Percentiles rank a stretch among this genome's conserved stretches.
phyloP scores from a whole-genome alignment of 2,113 vertebrate genomes.

The Periophthalmus modestus region DNA sequence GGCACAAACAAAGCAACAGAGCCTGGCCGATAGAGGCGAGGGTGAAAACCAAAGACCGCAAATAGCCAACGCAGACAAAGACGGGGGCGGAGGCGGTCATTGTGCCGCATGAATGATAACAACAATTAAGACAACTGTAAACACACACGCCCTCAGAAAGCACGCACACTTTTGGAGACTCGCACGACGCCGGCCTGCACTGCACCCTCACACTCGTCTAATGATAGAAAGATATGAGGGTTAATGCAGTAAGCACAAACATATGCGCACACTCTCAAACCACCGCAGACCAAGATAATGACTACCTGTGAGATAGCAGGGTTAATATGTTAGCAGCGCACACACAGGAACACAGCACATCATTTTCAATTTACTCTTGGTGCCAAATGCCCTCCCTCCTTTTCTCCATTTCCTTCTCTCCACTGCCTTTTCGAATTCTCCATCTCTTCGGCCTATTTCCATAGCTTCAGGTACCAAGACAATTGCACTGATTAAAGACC shows the following conservation, averaged over 20 bases:
- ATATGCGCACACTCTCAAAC: conserved; percentile 27
- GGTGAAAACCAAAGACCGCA: conserved; percentile 42
- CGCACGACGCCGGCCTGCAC: conserved; percentile 40
- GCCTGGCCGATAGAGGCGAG: conserved; percentile 48
- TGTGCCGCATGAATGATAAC: conserved; percentile 75
- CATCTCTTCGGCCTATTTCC: conserved; percentile 64
- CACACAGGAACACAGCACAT: conserved; percentile 66
- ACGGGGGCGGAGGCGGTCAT: conserved; percentile 64
- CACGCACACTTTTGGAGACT: conserved; percentile 16
- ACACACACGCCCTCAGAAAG: conserved; percentile 57
- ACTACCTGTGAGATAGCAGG: conserved; percentile 72
- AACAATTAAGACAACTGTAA: conserved; percentile 74
- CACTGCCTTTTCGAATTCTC: conserved; percentile 53
- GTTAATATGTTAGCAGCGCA: conserved; percentile 62
- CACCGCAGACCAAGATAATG: conserved; percentile 58
- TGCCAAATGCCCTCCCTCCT: conserved; percentile 60
- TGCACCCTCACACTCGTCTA: conserved; percentile 43
- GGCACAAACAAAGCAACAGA: conserved; percentile 53
- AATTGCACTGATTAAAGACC: conserved; percentile 69
- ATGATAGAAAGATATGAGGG: conserved; percentile 58
- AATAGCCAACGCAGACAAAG: conserved; percentile 67
- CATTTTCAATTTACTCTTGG: conserved; percentile 77
- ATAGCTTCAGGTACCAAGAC: conserved; percentile 70
- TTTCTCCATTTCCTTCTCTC: conserved; percentile 52
- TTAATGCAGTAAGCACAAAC: conserved; percentile 47